Evolutionary conservation across 2,113 vertebrate genomes (phyloP).

Genomic region (Patagioenas fasciata): DNA sequence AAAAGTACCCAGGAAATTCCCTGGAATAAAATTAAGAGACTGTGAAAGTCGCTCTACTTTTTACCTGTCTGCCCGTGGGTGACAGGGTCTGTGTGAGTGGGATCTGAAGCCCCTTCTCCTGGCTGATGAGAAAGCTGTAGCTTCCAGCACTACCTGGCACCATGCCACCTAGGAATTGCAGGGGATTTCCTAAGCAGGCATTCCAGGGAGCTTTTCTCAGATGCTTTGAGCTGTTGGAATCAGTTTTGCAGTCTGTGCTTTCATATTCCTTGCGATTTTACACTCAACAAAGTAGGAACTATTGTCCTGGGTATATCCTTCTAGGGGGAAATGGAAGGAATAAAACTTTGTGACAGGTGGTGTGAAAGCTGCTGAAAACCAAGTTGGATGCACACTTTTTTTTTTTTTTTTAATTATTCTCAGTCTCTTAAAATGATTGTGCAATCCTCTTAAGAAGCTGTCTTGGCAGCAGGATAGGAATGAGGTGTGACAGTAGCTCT

Average conservation of each 20-base stretch:
- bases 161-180: slow-evolving; percentile 38
- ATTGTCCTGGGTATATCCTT: background rate
- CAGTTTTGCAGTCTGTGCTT: slow-evolving; percentile 4
- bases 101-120: background rate
- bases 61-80: background rate
- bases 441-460: background rate
- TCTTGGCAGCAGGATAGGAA: background rate
- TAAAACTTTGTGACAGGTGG: background rate
- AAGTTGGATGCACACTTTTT: background rate
- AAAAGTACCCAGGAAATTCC: background rate
- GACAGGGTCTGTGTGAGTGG: background rate
- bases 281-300: background rate
- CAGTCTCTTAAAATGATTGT: background rate
- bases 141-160: slow-evolving; percentile 29
- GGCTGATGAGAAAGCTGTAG: background rate
- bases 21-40: slow-evolving; percentile 10
- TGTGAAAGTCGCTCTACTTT: background rate
- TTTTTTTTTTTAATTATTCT: background rate
- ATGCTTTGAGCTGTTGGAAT: background rate
- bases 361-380: background rate
- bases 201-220: slow-evolving; percentile 31
- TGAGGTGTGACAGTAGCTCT: background rate
- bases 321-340: background rate
- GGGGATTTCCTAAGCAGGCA: slow-evolving; percentile 53
- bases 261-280: background rate